Evolutionary conservation across 1,140 invertebrate species (phyloP).

Genomic region (Aphaenogaster rudis): DNA sequence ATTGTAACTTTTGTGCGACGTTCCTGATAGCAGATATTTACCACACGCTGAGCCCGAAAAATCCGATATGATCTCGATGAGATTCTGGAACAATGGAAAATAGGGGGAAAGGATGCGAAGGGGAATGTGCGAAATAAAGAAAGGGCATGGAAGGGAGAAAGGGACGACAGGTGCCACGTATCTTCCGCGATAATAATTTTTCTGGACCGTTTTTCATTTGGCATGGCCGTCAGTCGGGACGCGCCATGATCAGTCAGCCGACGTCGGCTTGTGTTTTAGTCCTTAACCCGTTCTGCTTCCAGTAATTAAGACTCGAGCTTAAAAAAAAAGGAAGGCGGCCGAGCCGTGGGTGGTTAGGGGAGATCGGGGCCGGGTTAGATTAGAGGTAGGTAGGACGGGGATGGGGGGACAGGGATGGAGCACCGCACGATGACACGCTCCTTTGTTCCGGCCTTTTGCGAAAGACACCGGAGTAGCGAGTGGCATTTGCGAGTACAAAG

Average conservation of each 20-base stretch:
- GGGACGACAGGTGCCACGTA: slow-evolving; percentile 61
- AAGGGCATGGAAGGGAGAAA: background rate
- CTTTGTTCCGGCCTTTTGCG: slow-evolving; percentile 82
- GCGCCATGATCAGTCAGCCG: slow-evolving; percentile 78
- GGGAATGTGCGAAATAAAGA: slow-evolving; percentile 6
- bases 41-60: background rate
- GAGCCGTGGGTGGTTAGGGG: slow-evolving; percentile 63
- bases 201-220: slow-evolving; percentile 78
- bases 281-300: slow-evolving; percentile 79
- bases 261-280: slow-evolving; percentile 78
- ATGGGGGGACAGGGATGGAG: slow-evolving; percentile 20
- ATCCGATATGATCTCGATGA: slow-evolving; percentile 21
- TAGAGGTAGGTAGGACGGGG: slow-evolving; percentile 52
- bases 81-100: background rate
- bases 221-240: slow-evolving; percentile 76
- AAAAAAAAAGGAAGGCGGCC: slow-evolving; percentile 53
- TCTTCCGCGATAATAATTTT: slow-evolving; percentile 75
- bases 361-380: slow-evolving; percentile 51
- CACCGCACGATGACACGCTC: slow-evolving; percentile 75
- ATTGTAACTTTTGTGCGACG: background rate
- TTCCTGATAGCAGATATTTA: background rate
- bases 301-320: slow-evolving; percentile 79
- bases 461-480: slow-evolving; percentile 77
- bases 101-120: background rate
- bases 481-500: slow-evolving; percentile 77